Base-by-base conservation (phyloP, 1,140 invertebrate genomes). In the Aphidius ervi region DNA sequence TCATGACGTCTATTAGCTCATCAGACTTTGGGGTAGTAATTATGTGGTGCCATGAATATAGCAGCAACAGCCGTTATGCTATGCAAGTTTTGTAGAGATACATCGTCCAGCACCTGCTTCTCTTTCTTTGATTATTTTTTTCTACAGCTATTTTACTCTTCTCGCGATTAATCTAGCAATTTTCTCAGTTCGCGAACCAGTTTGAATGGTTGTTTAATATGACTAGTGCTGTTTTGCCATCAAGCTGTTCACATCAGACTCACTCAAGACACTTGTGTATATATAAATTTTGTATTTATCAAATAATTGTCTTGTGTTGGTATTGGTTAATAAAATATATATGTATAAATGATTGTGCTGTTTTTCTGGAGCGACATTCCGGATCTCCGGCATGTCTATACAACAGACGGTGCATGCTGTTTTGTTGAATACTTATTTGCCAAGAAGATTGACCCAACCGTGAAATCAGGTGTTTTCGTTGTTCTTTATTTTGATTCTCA, bases 141-240 rank as follows among this genome's bases (percentile, higher is more conserved):
- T 31, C 4, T 31, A 31, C 2, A 31, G 4, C 2, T 31, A 31
- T 3, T 31, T 31, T 31, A 3, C 23, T 31, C 4, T 31, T 31
- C 23, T 31, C 4, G 2, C 2, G 65, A 68, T 70, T 63, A 64
- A 71, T 73, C 67, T 70, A 73, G 73, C 66, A 64, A 68, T 56
- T 59, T 64, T 42, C 20, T 10, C 49, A 5, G 49, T 37, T 10
- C 50, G 46, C 49, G 46, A 62, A 62, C 61, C 61, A 62, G 61
- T 62, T 58, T 37, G 16, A 16, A 16, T 16, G 16, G 16, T 16
- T 16, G 16, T 16, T 16, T 16, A 16, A 16, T 16, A 16, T 16
- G 16, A 56, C 58, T 4, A 48, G 48, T 59, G 2, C 16, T 16
- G 16, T 3, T 31, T 31, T 31, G 4, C 23, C 23, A 31, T 4